Evolutionary conservation across 2,113 vertebrate genomes (phyloP), one percentile per base, ranked within the genome.

Genomic region (Upupa epops): DNA sequence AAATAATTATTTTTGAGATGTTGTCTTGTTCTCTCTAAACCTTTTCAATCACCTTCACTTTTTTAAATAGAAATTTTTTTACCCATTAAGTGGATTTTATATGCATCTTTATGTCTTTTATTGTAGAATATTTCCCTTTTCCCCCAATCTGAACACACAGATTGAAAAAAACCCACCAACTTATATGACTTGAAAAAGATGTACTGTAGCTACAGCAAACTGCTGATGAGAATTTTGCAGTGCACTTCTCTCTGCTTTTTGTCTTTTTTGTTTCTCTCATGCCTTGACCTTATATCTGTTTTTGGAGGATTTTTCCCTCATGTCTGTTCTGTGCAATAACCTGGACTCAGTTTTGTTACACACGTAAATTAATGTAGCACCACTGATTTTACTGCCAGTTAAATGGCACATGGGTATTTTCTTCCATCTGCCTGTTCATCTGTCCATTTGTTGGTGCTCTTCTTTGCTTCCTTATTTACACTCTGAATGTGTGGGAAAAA

Each of bases 191-290:
- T 13, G 28, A 68, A 79, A 48, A 59, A 63, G 16, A 3, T 21
- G 5, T 36, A 17, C 13, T 59, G 9, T 19, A 49, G 13, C 13
- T 59, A 21, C 22, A 36, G 2, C 13, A 69, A 59, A 19, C 4
- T 4, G 64, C 4, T 13, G 17, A 9, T 21, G 22, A 16, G 14
- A 56, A 4, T 24, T 76, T 63, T 86, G n/a, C 31, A 69, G 16
- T 24, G 21, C 13, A 28, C 19, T 15, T 5, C 15, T 12, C 37
- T 2, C 11, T 76, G 4, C 5, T 75, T 42, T 54, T 11, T n/a
- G 4, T 25, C 4, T 51, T 6, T 4, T 6, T 13, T 32, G 24
- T 13, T 8, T 8, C 1, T 3, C 5, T 6, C 26, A 5, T n/a
- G 25, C 4, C 3, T 45, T 70, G 70, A 6, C 17, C 20, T 36